Percentiles rank a stretch among this genome's conserved stretches.
Conservation (phyloP, 2,797 vertebrate genomes). For the Hippoglossus hippoglossus region DNA sequence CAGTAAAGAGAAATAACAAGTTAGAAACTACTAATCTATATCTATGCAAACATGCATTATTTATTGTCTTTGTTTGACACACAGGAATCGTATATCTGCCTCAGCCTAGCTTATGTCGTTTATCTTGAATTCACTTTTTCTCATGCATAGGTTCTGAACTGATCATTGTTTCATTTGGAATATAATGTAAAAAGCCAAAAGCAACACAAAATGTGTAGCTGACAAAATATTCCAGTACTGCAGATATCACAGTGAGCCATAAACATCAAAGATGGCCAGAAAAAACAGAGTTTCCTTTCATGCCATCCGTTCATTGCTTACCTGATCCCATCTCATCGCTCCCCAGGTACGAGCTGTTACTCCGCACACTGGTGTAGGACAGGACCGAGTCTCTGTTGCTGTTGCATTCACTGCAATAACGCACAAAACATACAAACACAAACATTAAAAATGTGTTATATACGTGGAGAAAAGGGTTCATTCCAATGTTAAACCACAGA, state of each 20-base stretch:
- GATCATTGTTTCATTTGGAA: neutral
- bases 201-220: neutral
- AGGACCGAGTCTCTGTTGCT: conserved; percentile 97
- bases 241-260: neutral
- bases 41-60: conserved; percentile 9
- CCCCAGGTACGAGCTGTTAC: conserved; percentile 97
- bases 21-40: conserved; percentile 1
- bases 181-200: neutral
- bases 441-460: conserved; percentile 26
- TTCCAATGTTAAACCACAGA: conserved; percentile 55
- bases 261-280: neutral
- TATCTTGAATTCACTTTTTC: conserved; percentile 10
- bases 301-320: conserved; percentile 64
- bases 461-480: conserved; percentile 37
- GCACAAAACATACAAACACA: conserved; percentile 19
- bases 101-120: conserved; percentile 8
- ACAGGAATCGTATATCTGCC: neutral
- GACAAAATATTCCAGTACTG: neutral
- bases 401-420: conserved; percentile 92
- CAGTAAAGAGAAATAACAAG: conserved; percentile 3
- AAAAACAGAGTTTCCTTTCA: neutral
- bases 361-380: conserved; percentile 97
- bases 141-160: neutral
- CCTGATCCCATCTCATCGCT: conserved; percentile 99
- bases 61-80: conserved; percentile 22